Conservation (phyloP, 2,797 vertebrate genomes). For the Leptoclinus maculatus region DNA sequence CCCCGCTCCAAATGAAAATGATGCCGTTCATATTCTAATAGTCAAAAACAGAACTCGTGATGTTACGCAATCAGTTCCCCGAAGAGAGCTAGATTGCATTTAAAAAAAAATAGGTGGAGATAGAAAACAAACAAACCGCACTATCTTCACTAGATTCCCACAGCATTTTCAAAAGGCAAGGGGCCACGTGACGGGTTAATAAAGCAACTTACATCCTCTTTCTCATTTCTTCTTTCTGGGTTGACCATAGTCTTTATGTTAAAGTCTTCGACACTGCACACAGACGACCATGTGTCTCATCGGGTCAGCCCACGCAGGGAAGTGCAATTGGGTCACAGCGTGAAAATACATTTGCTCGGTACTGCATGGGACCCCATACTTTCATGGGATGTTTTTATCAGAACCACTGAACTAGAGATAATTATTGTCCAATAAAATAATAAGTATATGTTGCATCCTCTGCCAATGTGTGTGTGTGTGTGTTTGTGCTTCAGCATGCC, state of each 20-base stretch:
- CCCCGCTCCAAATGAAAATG: background rate
- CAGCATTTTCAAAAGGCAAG: slow-evolving; percentile 34
- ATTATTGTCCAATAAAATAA: background rate
- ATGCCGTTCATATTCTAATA: background rate
- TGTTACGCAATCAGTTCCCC: background rate
- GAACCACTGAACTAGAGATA: slow-evolving; percentile 5
- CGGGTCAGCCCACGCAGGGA: slow-evolving; percentile 5
- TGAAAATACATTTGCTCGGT: slow-evolving; percentile 44
- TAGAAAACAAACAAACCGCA: slow-evolving; percentile 6
- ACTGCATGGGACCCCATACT: slow-evolving; percentile 10
- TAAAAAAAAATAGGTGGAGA: background rate
- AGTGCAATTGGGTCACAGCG: slow-evolving; percentile 22
- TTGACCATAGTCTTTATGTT: slow-evolving; percentile 28
- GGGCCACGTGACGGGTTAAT: slow-evolving; percentile 36
- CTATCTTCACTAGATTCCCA: slow-evolving; percentile 26
- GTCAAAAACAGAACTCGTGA: background rate
- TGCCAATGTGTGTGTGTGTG: background rate
- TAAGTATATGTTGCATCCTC: background rate
- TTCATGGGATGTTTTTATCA: slow-evolving; percentile 23
- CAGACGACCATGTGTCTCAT: slow-evolving; percentile 3
- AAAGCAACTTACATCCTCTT: slow-evolving; percentile 58
- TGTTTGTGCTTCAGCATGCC: background rate
- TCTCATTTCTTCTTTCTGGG: slow-evolving; percentile 72
- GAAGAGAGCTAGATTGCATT: background rate
- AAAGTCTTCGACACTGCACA: slow-evolving; percentile 18